Conservation (phyloP, 2,888 invertebrate species). For the Macrostomum cliftonense region DNA sequence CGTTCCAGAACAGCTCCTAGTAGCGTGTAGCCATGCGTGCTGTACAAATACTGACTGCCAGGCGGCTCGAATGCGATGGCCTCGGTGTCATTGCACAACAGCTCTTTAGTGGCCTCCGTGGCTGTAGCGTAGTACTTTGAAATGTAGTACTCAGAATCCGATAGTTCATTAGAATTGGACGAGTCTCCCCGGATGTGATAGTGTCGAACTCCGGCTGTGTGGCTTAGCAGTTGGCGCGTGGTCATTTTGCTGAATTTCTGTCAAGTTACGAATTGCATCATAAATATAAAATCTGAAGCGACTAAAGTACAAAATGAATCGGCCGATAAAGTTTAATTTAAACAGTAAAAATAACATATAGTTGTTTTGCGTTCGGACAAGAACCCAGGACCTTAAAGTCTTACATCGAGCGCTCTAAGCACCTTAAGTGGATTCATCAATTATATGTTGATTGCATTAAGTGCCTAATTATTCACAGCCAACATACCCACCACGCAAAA, state of each 20-base stretch:
- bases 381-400: no score
- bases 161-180: slow-evolving; percentile 17
- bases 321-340: no score
- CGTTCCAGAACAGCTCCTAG: slow-evolving; percentile 43
- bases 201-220: slow-evolving; percentile 44
- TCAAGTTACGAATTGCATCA: no score
- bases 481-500: no score
- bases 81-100: slow-evolving; percentile 33
- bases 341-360: no score
- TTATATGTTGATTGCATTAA: no score
- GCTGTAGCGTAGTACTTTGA: slow-evolving; percentile 32
- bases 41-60: slow-evolving; percentile 39
- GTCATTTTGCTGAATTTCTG: slow-evolving; percentile 33
- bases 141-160: slow-evolving; percentile 36
- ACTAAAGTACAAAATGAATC: no score
- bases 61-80: slow-evolving; percentile 40
- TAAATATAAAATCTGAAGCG: no score
- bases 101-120: slow-evolving; percentile 39
- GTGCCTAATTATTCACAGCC: no score
- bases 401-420: no score
- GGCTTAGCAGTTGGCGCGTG: slow-evolving; percentile 41
- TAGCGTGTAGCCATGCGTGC: slow-evolving; percentile 45
- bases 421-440: no score
- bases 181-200: slow-evolving; percentile 32
- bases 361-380: no score